These are phyloP conservation scores for Meliscaeva auricollis DNA, from an alignment of 2,888 invertebrate genomes.

Conservation along the genomic window DNA sequence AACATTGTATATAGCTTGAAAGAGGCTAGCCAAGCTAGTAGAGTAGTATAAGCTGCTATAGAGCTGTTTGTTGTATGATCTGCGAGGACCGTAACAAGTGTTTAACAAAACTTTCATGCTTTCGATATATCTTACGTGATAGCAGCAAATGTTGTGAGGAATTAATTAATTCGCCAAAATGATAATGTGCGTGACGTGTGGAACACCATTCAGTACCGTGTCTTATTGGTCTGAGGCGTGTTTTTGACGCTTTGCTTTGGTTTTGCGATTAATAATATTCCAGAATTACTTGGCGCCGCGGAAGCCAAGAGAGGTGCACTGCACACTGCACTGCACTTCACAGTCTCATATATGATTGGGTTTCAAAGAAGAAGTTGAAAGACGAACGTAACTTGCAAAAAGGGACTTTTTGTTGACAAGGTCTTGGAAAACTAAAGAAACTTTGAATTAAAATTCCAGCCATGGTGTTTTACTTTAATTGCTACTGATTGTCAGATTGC, in stretches of 20 bases:
- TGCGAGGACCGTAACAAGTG: slow-evolving; percentile 67
- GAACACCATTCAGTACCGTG: slow-evolving; percentile 37
- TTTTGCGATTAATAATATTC: slow-evolving; percentile 29
- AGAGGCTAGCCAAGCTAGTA: slow-evolving; percentile 9
- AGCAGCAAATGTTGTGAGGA: slow-evolving; percentile 53
- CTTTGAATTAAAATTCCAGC: slow-evolving; percentile 2
- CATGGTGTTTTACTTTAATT: slow-evolving; percentile 6
- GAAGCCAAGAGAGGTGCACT: not conserved
- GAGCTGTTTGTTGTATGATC: slow-evolving; percentile 17
- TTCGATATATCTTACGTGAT: slow-evolving; percentile 56
- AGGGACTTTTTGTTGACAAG: not conserved
- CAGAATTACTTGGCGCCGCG: slow-evolving; percentile 36
- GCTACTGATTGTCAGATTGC: slow-evolving; percentile 8
- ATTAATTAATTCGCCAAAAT: slow-evolving; percentile 72
- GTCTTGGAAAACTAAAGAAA: not conserved
- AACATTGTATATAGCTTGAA: slow-evolving; percentile 20
- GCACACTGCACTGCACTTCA: not conserved
- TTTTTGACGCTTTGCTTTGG: slow-evolving; percentile 47
- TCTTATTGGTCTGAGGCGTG: slow-evolving; percentile 54
- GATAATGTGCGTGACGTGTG: slow-evolving; percentile 67
- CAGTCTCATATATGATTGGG: not conserved
- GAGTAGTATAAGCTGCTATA: slow-evolving; percentile 1
- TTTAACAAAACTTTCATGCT: slow-evolving; percentile 68
- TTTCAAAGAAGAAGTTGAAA: slow-evolving; percentile 14
- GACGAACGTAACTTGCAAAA: slow-evolving; percentile 10